Evolutionary conservation across 2,888 invertebrate species (phyloP), one percentile per base, ranked within the genome.

Genomic region (Dynastes hyllus): DNA sequence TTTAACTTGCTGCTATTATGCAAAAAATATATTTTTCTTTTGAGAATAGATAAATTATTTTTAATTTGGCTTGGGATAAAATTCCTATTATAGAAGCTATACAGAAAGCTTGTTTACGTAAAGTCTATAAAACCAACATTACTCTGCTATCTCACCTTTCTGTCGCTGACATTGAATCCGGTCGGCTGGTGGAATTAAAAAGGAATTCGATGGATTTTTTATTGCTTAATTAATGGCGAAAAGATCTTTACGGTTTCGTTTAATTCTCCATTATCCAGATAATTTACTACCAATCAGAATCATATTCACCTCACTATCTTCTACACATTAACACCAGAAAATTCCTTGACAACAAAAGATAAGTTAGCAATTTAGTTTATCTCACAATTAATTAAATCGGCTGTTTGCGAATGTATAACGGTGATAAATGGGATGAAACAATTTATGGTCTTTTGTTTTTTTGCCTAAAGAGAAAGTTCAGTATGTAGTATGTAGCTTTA

Each of bases 201-300:
- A 13, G 22, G 71, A 73, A 73, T 73, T 73, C 22, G 55, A 32
- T 16, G 71, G 32, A 55, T 71, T 71, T 69, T 71, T 71, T 71
- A 71, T 71, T 71, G 16, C 55, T 13, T 32, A 71, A 32, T 71
- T 55, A 71, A 71, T 55, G 71, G 55, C 71, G 32, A 32, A 40
- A 71, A 58, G 22, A 55, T 76, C 29, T 76, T 76, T 76, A 76
- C 29, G 76, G 53, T 32, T 66, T 77, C 50, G 51, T 51, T 65
- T 66, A 29, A 53, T 66, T 65, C 40, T 51, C 37, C 40, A 77
- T 77, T 77, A 77, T 67, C 66, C 11, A 5, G n/a, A 55, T 27
- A 66, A 51, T 67, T 66, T 77, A 67, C 51, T 67, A 51, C 50
- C 65, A 37, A 55, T 45, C 45, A 11, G 45, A 45, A 45, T 45